Conservation (phyloP, 1,140 invertebrate genomes). For the Drosophila sturtevanti region DNA sequence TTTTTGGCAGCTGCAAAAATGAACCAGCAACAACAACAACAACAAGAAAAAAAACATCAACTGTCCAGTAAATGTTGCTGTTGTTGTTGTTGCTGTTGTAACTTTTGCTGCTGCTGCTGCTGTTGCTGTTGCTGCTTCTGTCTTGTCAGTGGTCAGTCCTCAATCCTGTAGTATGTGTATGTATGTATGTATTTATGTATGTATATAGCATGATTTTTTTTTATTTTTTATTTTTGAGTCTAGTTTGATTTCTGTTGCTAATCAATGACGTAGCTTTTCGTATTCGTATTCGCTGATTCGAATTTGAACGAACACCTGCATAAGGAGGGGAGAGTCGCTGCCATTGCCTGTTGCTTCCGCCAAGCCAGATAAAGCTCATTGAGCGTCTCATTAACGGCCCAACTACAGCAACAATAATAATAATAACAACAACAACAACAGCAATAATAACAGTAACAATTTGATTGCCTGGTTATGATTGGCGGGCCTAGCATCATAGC, state of each 20-base stretch:
- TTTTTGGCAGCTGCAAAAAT: slow-evolving; percentile 79
- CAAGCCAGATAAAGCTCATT: slow-evolving; percentile 57
- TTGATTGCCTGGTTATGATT: slow-evolving; percentile 76
- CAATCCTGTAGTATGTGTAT: no score
- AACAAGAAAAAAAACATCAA: slow-evolving; percentile 38
- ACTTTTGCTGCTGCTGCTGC: slow-evolving; percentile 13
- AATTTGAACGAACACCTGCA: slow-evolving; percentile 63
- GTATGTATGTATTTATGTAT: no score
- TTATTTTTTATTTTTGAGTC: slow-evolving; percentile 16
- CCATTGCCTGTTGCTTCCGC: slow-evolving; percentile 48
- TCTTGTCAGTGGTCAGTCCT: slow-evolving; percentile 6
- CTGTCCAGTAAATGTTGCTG: slow-evolving; percentile 47
- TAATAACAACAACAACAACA: slow-evolving; percentile 8
- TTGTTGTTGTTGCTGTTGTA: slow-evolving; percentile 23
- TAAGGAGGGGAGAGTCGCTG: neutral
- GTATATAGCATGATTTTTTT: no score
- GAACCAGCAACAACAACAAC: slow-evolving; percentile 11
- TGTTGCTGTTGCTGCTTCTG: slow-evolving; percentile 27
- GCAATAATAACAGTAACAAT: slow-evolving; percentile 46
- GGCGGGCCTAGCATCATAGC: slow-evolving; percentile 20
- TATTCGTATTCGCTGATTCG: neutral
- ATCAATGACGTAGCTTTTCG: slow-evolving; percentile 74
- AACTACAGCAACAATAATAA: no score
- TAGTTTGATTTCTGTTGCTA: slow-evolving; percentile 64
- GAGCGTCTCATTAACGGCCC: slow-evolving; percentile 61